Evolutionary conservation across 2,888 invertebrate genomes (phyloP).

Genomic region (Argyra leucocephala): DNA sequence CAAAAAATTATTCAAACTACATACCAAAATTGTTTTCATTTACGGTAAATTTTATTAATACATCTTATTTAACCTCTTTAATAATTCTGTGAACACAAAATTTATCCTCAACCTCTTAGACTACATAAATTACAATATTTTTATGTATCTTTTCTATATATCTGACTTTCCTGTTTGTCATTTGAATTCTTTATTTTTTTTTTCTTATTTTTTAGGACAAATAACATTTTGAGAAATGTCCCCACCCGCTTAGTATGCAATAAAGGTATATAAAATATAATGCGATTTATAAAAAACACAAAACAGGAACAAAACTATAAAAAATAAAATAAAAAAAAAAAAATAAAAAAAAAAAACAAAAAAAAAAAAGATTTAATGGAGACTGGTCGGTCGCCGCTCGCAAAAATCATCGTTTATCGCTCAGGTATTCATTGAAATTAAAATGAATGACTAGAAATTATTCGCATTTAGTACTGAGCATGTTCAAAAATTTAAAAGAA

Average conservation of each 20-base stretch:
- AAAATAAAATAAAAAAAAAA: too few relatives aligned
- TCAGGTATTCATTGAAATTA: not conserved
- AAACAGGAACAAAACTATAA: too few relatives aligned
- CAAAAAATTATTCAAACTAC: too few relatives aligned
- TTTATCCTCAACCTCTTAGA: not conserved
- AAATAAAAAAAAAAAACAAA: not conserved
- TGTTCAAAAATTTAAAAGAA: too few relatives aligned
- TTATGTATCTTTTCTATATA: not conserved
- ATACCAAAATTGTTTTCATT: too few relatives aligned
- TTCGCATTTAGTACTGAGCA: not conserved
- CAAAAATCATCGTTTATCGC: constrained; percentile 1
- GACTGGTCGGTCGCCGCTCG: not conserved
- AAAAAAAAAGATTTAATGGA: not conserved
- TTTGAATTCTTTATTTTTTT: not conserved
- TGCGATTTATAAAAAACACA: not conserved
- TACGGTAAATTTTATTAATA: too few relatives aligned
- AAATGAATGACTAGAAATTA: constrained; percentile 2
- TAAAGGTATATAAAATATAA: not conserved
- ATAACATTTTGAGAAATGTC: not conserved
- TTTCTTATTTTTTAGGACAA: not conserved
- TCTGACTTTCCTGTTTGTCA: not conserved
- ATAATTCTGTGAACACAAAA: too few relatives aligned
- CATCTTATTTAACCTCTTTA: too few relatives aligned
- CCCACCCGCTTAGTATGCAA: constrained; percentile 3
- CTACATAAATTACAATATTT: not conserved